Evolutionary conservation across 2,888 invertebrate genomes (phyloP).

Genomic region (Poecilus cupreus): DNA sequence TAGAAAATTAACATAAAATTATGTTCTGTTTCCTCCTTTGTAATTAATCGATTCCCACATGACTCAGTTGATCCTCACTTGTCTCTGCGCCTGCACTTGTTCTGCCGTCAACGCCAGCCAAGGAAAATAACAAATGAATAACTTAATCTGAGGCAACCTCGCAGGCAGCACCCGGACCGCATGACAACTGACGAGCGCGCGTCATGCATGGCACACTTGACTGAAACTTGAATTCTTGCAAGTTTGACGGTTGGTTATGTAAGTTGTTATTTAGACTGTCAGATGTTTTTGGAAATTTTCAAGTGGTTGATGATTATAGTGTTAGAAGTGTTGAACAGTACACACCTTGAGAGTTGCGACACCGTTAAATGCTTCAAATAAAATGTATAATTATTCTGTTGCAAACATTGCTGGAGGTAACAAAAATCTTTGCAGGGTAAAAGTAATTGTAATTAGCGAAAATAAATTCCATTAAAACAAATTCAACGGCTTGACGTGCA

Average conservation of each 20-base stretch:
- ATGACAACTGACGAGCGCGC: background rate
- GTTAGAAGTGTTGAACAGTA: slow-evolving; percentile 20
- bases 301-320: slow-evolving; percentile 35
- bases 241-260: slow-evolving; percentile 4
- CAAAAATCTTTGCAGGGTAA: too few species aligned
- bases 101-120: background rate
- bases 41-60: slow-evolving; percentile 47
- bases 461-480: too few species aligned
- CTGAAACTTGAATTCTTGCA: background rate
- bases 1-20: slow-evolving; percentile 21
- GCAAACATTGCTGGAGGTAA: too few species aligned
- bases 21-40: slow-evolving; percentile 34
- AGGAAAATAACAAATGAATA: slow-evolving; percentile 32
- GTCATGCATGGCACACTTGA: background rate
- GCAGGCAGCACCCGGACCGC: background rate
- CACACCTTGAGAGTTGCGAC: slow-evolving; percentile 9
- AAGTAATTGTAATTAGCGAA: too few species aligned
- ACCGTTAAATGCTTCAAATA: slow-evolving; percentile 20
- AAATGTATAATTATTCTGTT: background rate
- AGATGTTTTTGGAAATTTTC: slow-evolving; percentile 27
- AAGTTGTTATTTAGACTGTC: slow-evolving; percentile 28
- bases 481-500: too few species aligned
- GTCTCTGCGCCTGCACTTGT: slow-evolving; percentile 8
- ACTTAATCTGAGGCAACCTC: slow-evolving; percentile 14
- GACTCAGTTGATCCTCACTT: slow-evolving; percentile 29